phyloP scores from a whole-genome alignment of 2,113 vertebrate species.

The Tetraodon nigroviridis region DNA sequence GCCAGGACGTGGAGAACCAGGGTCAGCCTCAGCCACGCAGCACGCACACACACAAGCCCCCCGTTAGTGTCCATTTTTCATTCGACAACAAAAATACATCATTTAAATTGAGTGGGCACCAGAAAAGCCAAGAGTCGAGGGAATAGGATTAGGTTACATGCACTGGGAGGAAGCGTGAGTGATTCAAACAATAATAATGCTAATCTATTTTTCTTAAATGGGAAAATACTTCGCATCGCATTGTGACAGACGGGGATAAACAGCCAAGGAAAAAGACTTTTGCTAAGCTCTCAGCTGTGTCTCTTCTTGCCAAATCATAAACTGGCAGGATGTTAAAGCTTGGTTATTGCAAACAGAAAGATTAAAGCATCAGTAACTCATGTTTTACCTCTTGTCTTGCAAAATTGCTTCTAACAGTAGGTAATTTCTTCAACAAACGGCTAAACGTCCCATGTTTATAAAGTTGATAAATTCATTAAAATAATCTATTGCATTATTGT shows the following conservation, averaged over 20 bases:
- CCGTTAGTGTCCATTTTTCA: constrained; percentile 62
- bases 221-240: constrained; percentile 70
- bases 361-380: constrained; percentile 39
- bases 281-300: constrained; percentile 44
- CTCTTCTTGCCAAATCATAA: constrained; percentile 20
- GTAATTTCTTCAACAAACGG: constrained; percentile 46
- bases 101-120: constrained; percentile 54
- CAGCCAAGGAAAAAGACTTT: constrained; percentile 38
- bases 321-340: too few relatives aligned
- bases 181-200: constrained; percentile 67
- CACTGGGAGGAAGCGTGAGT: constrained; percentile 43
- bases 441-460: constrained; percentile 63
- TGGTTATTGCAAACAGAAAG: constrained; percentile 8
- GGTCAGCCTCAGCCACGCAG: constrained; percentile 38
- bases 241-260: constrained; percentile 58
- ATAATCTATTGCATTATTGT: constrained; percentile 49
- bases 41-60: constrained; percentile 23
- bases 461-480: constrained; percentile 34
- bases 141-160: constrained; percentile 52
- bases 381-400: constrained; percentile 58
- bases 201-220: constrained; percentile 71
- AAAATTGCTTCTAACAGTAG: constrained; percentile 53
- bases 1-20: constrained; percentile 32
- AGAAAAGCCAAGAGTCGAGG: constrained; percentile 54
- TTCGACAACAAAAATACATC: constrained; percentile 69